phyloP scores from a whole-genome alignment of 37 sponge, comb jelly and placozoan genomes.

The Halichondria panicea region DNA sequence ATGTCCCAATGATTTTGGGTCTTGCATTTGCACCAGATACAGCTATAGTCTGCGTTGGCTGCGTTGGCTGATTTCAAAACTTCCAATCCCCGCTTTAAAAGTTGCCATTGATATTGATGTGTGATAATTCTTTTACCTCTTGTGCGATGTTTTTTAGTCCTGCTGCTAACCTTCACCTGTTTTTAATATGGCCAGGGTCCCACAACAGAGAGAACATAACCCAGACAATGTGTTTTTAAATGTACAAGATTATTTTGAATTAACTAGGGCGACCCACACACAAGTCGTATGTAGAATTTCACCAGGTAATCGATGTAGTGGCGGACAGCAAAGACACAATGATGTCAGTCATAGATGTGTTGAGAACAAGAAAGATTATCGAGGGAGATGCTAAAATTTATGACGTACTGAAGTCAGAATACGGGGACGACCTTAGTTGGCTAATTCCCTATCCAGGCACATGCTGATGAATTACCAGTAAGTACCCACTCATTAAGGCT shows the following conservation, averaged over 20 bases:
- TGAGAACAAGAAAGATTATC: background rate
- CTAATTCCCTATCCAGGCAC: conserved; percentile 26
- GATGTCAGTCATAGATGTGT: conserved; percentile 1
- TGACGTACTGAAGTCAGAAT: too few species aligned
- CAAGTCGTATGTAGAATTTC: conserved; percentile 3
- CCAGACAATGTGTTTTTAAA: conserved; percentile 13
- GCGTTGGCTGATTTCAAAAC: too few species aligned
- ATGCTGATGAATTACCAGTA: conserved; percentile 36
- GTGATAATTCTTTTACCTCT: too few species aligned
- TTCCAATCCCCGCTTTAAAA: too few species aligned
- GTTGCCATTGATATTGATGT: too few species aligned
- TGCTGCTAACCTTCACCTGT: too few species aligned
- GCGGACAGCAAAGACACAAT: conserved; percentile 26
- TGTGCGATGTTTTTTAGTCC: too few species aligned
- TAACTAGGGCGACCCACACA: conserved; percentile 8
- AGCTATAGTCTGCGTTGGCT: too few species aligned
- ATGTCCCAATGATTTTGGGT: too few species aligned
- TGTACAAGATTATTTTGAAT: conserved; percentile 11
- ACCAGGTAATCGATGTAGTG: conserved; percentile 26
- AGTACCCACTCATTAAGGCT: conserved; percentile 10
- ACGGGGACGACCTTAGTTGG: conserved; percentile 21
- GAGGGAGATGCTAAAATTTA: conserved; percentile 28
- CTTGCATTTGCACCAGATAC: too few species aligned
- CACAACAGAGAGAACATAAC: too few species aligned
- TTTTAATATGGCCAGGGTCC: too few species aligned